phyloP scores from a whole-genome alignment of 2,888 invertebrate species.

The Drosophila peninsularis region DNA sequence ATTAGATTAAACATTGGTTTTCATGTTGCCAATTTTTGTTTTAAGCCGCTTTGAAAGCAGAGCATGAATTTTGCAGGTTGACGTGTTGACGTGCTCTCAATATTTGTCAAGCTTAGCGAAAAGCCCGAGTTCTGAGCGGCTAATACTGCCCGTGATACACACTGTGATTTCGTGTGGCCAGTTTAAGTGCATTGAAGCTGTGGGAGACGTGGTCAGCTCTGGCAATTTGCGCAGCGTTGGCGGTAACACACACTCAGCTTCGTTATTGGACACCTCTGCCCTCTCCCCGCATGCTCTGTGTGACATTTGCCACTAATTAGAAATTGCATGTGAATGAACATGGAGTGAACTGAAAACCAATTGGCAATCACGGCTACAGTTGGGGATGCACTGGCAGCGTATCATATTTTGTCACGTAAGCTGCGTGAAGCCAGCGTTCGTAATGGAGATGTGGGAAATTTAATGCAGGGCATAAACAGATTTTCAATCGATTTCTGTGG shows the following conservation, averaged over 20 bases:
- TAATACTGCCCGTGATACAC: background rate
- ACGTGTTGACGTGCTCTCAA: background rate
- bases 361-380: slow-evolving; percentile 53
- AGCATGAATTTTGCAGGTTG: no score
- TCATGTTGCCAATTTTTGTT: no score
- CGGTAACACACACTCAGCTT: slow-evolving; percentile 49
- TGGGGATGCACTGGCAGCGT: slow-evolving; percentile 25
- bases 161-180: slow-evolving; percentile 13
- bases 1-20: no score
- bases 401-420: slow-evolving; percentile 40
- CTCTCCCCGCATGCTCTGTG: no score
- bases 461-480: slow-evolving; percentile 14
- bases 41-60: no score
- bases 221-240: slow-evolving; percentile 59
- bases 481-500: slow-evolving; percentile 44
- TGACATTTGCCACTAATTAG: slow-evolving; percentile 68
- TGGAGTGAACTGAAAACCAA: slow-evolving; percentile 27
- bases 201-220: background rate
- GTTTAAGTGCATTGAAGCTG: slow-evolving; percentile 28
- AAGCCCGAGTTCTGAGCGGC: background rate
- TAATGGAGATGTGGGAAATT: background rate
- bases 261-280: slow-evolving; percentile 50
- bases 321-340: slow-evolving; percentile 45
- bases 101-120: background rate
- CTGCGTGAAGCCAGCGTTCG: background rate